Base-by-base conservation (phyloP, 2,888 invertebrate genomes). In the Physocephala rufipes region DNA sequence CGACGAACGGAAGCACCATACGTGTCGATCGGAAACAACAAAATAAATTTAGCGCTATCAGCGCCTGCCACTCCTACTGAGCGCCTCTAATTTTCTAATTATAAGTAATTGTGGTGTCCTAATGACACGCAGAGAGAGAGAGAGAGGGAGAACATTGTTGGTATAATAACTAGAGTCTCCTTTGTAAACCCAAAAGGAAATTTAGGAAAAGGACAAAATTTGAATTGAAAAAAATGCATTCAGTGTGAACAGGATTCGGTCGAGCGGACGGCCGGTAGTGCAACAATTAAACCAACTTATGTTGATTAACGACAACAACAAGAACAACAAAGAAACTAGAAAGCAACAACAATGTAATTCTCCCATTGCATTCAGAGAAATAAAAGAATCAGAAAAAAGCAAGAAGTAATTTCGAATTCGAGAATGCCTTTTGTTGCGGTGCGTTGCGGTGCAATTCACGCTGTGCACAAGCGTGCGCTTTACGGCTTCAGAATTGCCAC, bases 401-500 rank as follows among this genome's bases (percentile, higher is more conserved):
- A n/a, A 55, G 53, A 24, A 55, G 24, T 2, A 24, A 21, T 55
- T 55, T 55, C 13, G 16, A 19, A 24, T 49, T n/a, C 26, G 26
- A 30, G 28, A 53, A 26, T 53, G 3, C 24, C 21, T 30, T 45
- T 13, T 12, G 62, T 13, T 36, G 36, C 36, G 9, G 36, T 36
- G 36, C 36, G 36, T 9, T 36, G 36, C 16, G 19, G 19, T 21
- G 12, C 21, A 7, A 3, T 55, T 16, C 24, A 24, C 36, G 55
- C 58, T 62, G 71, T 73, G 75, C 75, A 74, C 77, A 80, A 74
- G 81, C 82, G 81, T 79, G 79, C 79, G 75, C 81, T 78, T 81
- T 80, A 36, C 16, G 3, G 19, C 2, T 21, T 36, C n/a, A 21
- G 45, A 19, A 24, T 24, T 2, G 24, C 5, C 63, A 13, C 21